Base-by-base conservation (phyloP, 2,888 invertebrate genomes). In the Ochropleura plecta region DNA sequence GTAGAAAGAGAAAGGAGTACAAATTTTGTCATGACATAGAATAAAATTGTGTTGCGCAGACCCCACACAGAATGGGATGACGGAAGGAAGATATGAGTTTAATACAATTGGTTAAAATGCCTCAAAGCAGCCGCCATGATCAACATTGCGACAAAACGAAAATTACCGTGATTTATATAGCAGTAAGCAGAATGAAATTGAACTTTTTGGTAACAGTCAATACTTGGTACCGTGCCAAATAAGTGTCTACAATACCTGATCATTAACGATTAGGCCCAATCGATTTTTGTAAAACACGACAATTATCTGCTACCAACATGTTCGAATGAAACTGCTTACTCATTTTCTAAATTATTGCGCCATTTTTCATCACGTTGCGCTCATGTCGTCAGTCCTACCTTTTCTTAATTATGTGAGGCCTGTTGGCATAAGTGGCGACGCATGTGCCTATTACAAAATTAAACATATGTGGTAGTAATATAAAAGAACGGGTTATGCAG, bases 291-390 rank as follows among this genome's bases (percentile, higher is more conserved):
- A 6, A 44, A 51, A 42, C 40, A 40, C 14, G 40, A 44, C 42
- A 44, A 40, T 75, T 68, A 30, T 53, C 14, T 10, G 5, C 51
- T 30, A 1, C 5, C 20, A 18, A 53, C 30, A 30, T 49, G 10
- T 16, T 49, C 12, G 1, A 70, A 44, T 42, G n/a, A 70, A 55
- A 70, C 16, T 70, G 79, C 70, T 62, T 40, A 79, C 53, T 70
- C 53, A 70, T 70, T 79, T 49, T 48, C 44, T 70, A 30, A 69
- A 76, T 76, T 53, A 70, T 48, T 5, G 9, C 60, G 48, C 14
- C 7, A 60, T 14, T 40, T 55, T 49, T 40, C n/a, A 14, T 60
- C 55, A 64, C 12, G 42, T 18, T 12, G 16, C 30, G 53, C 18
- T 65, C 44, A 44, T 16, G 48, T 48, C 8, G 57, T 73, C n/a